Base-by-base conservation (phyloP, 2,113 vertebrate genomes). In the Galeopterus variegatus region DNA sequence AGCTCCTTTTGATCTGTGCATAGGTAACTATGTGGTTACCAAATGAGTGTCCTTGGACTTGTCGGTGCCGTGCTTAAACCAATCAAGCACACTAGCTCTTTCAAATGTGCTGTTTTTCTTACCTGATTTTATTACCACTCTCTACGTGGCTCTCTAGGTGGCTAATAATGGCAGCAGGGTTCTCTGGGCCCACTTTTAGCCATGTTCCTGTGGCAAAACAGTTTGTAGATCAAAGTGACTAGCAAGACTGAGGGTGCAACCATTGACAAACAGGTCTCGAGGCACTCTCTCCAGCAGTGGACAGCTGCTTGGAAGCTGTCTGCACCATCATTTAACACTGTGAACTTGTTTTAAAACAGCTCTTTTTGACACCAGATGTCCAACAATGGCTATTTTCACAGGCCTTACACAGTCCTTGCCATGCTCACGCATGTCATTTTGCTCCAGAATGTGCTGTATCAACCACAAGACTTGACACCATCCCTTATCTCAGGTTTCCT, bases 291-390 rank as follows among this genome's bases (percentile, higher is more conserved):
- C 81, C 96, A 91, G 95, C 88, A 97, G 90, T 83, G 90, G 93
- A 88, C 96, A 97, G 97, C 90, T 97, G 96, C 92, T 94, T 62
- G 2, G 81, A 95, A 81, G 92, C 90, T 88, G 81, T 95, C 95
- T 92, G 67, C 83, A 76, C 94, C 90, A 80, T 95, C 73, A 97
- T 96, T 96, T 97, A 97, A 96, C 92, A 93, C 95, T 93, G 87
- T 52, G 96, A 96, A 95, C 94, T 97, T 97, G 96, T 97, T 97
- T 93, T 95, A 92, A 97, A 97, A 95, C 56, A 76, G 87, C 62
- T 96, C 96, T 96, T 96, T 95, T 95, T 10, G 62, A 96, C 92
- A 95, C 97, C 97, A 98, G 97, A 96, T 97, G 97, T 98, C 97
- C 92, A 84, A 97, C 96, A 97, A 97, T 86, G 90, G 85, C 96